Evolutionary conservation across 1,140 invertebrate genomes (phyloP).

Genomic region (Ceratina calcarata): DNA sequence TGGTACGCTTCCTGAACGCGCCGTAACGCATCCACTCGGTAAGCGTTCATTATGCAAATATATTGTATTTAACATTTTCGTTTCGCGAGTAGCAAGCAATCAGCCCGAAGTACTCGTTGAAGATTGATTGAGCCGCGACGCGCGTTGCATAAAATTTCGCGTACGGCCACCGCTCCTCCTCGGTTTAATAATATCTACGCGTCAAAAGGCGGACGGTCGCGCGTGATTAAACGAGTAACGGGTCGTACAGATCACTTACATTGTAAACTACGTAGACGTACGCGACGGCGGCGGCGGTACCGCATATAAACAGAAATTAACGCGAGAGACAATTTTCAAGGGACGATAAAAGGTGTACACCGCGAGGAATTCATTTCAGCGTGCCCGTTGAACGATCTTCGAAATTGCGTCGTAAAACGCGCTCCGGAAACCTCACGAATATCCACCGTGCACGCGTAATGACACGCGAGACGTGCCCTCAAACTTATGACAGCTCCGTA

Average conservation of each 20-base stretch:
- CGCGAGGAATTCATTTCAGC: conserved; percentile 12
- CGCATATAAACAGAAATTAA: conserved; percentile 21
- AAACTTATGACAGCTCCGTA: background rate
- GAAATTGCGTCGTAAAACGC: conserved; percentile 1
- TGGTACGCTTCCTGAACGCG: background rate
- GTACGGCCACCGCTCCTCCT: background rate
- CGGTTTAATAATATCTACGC: conserved; percentile 2
- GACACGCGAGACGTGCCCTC: background rate
- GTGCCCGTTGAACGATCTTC: background rate
- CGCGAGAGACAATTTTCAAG: background rate
- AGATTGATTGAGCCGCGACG: conserved; percentile 17
- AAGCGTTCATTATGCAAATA: conserved; percentile 38
- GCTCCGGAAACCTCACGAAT: background rate
- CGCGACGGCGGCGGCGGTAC: background rate
- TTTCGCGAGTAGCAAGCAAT: conserved; percentile 24
- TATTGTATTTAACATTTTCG: conserved; percentile 16
- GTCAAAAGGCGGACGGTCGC: background rate
- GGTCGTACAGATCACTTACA: conserved; percentile 21
- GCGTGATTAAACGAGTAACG: conserved; percentile 32
- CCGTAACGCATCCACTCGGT: too few species aligned
- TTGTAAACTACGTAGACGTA: conserved; percentile 2
- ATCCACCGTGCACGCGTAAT: conserved; percentile 4
- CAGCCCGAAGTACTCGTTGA: conserved; percentile 6
- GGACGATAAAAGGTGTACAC: background rate
- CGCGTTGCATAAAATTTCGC: conserved; percentile 10